A percentile compares a stretch with the other conserved stretches of the same genome.
These are phyloP conservation scores for Leucophenga maculata DNA, from an alignment of 2,888 invertebrate genomes.

Conservation along the genomic window DNA sequence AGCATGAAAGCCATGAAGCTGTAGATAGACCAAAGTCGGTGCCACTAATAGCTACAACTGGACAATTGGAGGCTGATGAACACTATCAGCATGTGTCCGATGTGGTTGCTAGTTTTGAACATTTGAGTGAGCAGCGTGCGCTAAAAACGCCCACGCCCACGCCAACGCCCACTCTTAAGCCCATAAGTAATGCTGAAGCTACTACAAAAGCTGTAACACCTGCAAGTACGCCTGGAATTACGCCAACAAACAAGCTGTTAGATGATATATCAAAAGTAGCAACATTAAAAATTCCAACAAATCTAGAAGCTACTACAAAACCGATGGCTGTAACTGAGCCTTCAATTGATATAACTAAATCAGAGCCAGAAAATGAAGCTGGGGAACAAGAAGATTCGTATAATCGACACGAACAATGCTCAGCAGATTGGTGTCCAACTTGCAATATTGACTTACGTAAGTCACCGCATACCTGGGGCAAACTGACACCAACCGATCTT, in stretches of 20 bases:
- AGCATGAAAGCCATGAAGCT: constrained; percentile 34
- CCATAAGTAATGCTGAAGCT: constrained; percentile 17
- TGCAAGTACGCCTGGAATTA: too few species aligned
- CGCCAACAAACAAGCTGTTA: too few species aligned
- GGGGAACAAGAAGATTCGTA: neutral
- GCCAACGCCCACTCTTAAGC: constrained; percentile 12
- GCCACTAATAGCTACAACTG: neutral
- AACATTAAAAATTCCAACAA: too few species aligned
- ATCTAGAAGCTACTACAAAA: constrained; percentile 10
- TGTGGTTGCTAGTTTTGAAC: constrained; percentile 61
- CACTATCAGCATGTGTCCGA: constrained; percentile 54
- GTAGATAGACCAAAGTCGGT: constrained; percentile 28
- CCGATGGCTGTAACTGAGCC: neutral
- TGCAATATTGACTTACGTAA: neutral
- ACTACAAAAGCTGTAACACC: neutral
- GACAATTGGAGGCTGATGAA: neutral
- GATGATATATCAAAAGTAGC: too few species aligned
- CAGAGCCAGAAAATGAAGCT: neutral
- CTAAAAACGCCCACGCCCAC: neutral
- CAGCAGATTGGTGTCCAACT: too few species aligned
- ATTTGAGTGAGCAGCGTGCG: constrained; percentile 42
- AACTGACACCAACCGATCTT: constrained; percentile 55
- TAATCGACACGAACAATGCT: too few species aligned
- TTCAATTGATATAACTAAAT: neutral
- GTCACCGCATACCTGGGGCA: constrained; percentile 50